Evolutionary conservation across 2,113 vertebrate genomes (phyloP), one percentile per base, ranked within the genome.

Genomic region (Recurvirostra avosetta): DNA sequence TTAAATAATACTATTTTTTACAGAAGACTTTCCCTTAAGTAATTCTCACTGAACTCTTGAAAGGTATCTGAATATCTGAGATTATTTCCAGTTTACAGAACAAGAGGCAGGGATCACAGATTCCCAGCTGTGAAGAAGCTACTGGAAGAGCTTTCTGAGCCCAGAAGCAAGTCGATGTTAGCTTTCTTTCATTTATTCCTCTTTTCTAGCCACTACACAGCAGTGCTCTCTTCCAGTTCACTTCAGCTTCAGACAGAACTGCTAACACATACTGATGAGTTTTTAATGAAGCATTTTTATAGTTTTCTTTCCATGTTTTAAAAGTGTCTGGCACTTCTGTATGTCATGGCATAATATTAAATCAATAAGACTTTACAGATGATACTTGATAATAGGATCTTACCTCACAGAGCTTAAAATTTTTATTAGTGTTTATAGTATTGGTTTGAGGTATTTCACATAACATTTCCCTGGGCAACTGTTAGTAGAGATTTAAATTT

Each of bases 391-490:
- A 94, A 86, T 93, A 76, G 86, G 62, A 91, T 90, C 79, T 92
- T 88, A 32, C 66, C 49, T 77, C 86, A 90, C 43, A 83, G 38
- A 84, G 58, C 77, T 95, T 96, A 88, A 84, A 36, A 55, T 14
- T 91, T 96, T 85, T 94, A 90, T 83, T 94, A 76, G 86, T 78
- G 85, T 96, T 96, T 97, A 94, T 94, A 58, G 45, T 82, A 72
- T 86, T 73, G 80, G 77, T 95, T 92, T 96, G 94, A 95, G 86
- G 76, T 92, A 92, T 92, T 96, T 92, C 90, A 84, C 22, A 15
- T 72, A 86, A 79, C 8, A 5, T 94, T 94, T 94, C 81, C 95
- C 91, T 73, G 49, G 68, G 56, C 79, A 96, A 92, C 79, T 84
- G 63, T 96, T 92, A 93, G 67, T 38, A 92, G 82, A 72, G 68